Percentiles rank a stretch among this genome's conserved stretches.
These are phyloP conservation scores for Hydropsyche betteni DNA, from an alignment of 2,888 invertebrate species.

Conservation along the genomic window DNA sequence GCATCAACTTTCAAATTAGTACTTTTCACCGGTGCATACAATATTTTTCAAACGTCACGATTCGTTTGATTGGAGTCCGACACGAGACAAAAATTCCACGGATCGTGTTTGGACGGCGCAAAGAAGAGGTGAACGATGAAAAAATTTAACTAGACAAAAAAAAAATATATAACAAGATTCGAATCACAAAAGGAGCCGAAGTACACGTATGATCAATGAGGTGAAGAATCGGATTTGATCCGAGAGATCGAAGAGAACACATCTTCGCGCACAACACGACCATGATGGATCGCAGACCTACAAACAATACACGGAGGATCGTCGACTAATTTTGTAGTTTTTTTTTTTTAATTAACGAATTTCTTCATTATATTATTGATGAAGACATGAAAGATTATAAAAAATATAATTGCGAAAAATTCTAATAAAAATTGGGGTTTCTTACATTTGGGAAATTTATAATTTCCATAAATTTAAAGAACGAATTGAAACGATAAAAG, in stretches of 20 bases:
- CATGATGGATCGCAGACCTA: constrained; percentile 12
- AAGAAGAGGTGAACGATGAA: constrained; percentile 7
- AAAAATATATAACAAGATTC: neutral
- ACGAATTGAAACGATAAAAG: too few species aligned
- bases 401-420: neutral
- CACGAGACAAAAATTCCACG: constrained; percentile 30
- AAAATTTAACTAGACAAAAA: neutral
- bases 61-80: constrained; percentile 19
- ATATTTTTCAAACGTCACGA: constrained; percentile 27
- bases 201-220: constrained; percentile 33
- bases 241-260: neutral
- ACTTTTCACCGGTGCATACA: neutral
- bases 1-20: too few species aligned
- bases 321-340: too few species aligned
- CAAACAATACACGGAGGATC: too few species aligned
- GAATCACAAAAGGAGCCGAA: constrained; percentile 2
- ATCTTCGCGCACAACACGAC: constrained; percentile 22
- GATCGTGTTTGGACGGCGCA: constrained; percentile 1
- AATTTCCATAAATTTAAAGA: too few species aligned
- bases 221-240: constrained; percentile 21
- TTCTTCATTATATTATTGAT: too few species aligned
- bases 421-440: too few species aligned
- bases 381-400: too few species aligned
- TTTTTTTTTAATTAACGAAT: too few species aligned
- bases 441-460: too few species aligned